Conservation (phyloP, 35 echinoderm and acorn worm species). For the Eucidaris tribuloides region DNA sequence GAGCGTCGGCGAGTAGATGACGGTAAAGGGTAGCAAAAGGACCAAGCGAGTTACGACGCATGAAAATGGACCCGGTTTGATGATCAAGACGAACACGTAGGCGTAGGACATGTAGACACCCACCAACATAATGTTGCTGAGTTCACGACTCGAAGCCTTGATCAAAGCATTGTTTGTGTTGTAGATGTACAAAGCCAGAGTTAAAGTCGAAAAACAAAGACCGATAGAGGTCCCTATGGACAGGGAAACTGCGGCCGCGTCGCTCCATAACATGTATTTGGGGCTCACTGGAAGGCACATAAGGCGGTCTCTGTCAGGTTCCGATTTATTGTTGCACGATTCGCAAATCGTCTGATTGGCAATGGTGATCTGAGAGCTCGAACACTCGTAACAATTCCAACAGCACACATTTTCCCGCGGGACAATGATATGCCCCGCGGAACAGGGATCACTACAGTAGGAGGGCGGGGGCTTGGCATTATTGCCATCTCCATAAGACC, state of each 20-base stretch:
- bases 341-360: neutral
- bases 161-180: neutral
- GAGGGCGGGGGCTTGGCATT: neutral
- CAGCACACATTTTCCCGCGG: neutral
- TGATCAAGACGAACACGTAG: neutral
- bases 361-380: neutral
- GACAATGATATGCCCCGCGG: neutral
- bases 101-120: neutral
- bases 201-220: neutral
- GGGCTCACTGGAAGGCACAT: neutral
- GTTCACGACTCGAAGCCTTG: constrained; percentile 24
- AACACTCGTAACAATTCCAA: neutral
- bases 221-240: neutral
- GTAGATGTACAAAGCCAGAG: neutral
- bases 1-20: neutral
- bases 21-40: neutral
- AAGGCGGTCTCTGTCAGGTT: neutral
- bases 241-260: neutral
- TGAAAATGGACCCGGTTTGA: neutral
- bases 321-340: neutral
- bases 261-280: neutral
- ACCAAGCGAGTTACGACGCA: neutral
- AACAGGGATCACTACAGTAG: neutral
- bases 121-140: neutral
- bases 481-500: too few species aligned